Evolutionary conservation across 2,888 invertebrate species (phyloP), one percentile per base, ranked within the genome.

Genomic region (Athalia cordata): DNA sequence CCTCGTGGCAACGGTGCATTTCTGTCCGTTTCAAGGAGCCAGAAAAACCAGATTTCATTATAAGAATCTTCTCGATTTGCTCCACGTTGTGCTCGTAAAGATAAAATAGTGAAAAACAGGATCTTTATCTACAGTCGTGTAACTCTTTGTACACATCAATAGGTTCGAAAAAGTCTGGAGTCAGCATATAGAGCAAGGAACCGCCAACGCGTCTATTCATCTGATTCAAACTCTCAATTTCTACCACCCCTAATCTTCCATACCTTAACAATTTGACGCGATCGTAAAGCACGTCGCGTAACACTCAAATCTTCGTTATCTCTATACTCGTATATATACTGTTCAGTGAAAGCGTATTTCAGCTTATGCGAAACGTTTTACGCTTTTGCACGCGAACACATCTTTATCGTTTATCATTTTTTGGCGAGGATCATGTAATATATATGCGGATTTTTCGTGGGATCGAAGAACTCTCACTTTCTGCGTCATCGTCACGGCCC

Each of bases 1-100:
- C 49, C 47, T 49, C 49, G 66, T 49, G 66, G n/a, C 66, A 49
- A 66, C 47, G 66, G 66, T 66, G 66, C 66, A 66, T 66, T 49
- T 66, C 49, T 49, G 66, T 66, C 13, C n/a, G 49, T 15, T 66
- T 49, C 13, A 66, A 66, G 66, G n/a, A 49, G n/a, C 66, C 49
- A 66, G 66, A 66, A 66, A 66, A 66, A 66, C 66, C 47, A 66
- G 66, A 66, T 66, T 66, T 66, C 64, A 64, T 64, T 64, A 64
- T 64, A 45, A 11, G 64, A 64, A 64, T 64, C 45, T 64, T 6
- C 43, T 62, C 62, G 62, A 62, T 62, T 64, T 45, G 45, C 66
- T 66, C 66, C n/a, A 29, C 1, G 49, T 49, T 49, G 49, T 13
- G 66, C 7, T 47, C 13, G 13, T 47, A 8, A 47, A 5, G 49